Conservation (phyloP, 2,113 vertebrate species). For the Mus musculus region GRCm39 chr6:38801001-38801500, state of each 20-base stretch:
- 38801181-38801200: not conserved
- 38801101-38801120: not conserved
- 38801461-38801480: not conserved
- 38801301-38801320: slow-evolving; percentile 46
- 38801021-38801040: not conserved
- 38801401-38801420: not conserved
- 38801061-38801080: not conserved
- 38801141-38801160: not conserved
- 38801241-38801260: not conserved
- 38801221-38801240: slow-evolving; percentile 17
- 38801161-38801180: not conserved
- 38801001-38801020: not conserved
- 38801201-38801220: slow-evolving; percentile 32
- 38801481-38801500: not conserved
- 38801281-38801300: not conserved
- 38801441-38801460: not conserved
- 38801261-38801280: slow-evolving; percentile 28
- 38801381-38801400: not conserved
- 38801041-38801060: not conserved
- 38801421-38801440: not conserved
- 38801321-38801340: not conserved
- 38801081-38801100: not conserved
- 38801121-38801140: not conserved
- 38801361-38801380: slow-evolving; percentile 17
- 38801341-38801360: slow-evolving; percentile 36